phyloP scores from a whole-genome alignment of 2,888 invertebrate genomes.

The Folsomia candida region DNA sequence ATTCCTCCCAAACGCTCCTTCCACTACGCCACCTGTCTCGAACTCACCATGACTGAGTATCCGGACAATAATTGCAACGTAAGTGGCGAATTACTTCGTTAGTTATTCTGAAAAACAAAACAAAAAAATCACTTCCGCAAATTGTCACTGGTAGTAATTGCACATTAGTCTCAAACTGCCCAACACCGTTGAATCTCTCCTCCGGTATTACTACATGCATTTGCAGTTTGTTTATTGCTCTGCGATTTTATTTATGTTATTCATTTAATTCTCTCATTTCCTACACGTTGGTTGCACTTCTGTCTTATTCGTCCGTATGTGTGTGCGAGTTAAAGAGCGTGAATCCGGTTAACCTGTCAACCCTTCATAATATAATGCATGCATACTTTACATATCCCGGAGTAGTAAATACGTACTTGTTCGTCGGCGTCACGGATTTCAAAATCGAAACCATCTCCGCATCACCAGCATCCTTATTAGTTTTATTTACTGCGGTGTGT shows the following conservation, averaged over 20 bases:
- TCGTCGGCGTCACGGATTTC: neutral
- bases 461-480: no score
- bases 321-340: slow-evolving; percentile 13
- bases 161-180: no score
- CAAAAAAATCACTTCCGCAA: neutral
- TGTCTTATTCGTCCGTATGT: no score
- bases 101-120: neutral
- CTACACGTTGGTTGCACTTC: no score
- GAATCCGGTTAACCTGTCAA: slow-evolving; percentile 22
- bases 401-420: neutral
- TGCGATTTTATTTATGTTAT: no score
- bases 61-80: slow-evolving; percentile 44
- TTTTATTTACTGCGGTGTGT: no score
- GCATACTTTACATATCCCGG: neutral
- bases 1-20: slow-evolving; percentile 45
- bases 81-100: slow-evolving; percentile 21
- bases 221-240: no score
- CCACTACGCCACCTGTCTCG: slow-evolving; percentile 47
- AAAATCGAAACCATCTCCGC: no score
- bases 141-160: no score
- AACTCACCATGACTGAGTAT: slow-evolving; percentile 50
- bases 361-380: slow-evolving; percentile 4
- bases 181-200: no score
- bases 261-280: no score
- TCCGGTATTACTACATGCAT: no score